Evolutionary conservation across 2,888 invertebrate species (phyloP).

Genomic region (Tanypteryx hageni): DNA sequence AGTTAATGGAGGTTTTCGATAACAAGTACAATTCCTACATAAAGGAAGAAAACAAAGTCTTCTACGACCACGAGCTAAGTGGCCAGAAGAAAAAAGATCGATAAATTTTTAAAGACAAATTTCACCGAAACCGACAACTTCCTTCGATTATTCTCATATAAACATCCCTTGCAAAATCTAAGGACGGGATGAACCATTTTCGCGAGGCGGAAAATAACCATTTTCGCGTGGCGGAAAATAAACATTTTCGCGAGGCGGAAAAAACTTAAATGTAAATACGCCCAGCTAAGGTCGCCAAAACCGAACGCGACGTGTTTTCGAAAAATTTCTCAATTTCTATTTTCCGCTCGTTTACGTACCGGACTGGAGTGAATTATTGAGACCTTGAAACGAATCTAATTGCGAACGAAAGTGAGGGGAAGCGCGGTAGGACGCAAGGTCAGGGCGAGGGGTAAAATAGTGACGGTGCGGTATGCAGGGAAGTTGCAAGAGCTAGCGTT

Average conservation of each 20-base stretch:
- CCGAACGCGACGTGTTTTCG: background rate
- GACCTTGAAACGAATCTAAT: background rate
- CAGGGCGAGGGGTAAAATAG: background rate
- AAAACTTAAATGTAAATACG: background rate
- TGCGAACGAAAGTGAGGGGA: conserved; percentile 1
- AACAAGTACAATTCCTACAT: too few relatives aligned
- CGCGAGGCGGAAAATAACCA: background rate
- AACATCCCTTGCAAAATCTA: too few relatives aligned
- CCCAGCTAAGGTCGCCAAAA: background rate
- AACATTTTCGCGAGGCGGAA: background rate
- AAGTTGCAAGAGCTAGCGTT: background rate
- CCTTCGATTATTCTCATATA: too few relatives aligned
- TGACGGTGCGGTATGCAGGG: background rate
- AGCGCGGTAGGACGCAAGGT: background rate
- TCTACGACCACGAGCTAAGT: too few relatives aligned
- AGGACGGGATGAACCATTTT: too few relatives aligned
- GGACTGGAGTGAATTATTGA: background rate
- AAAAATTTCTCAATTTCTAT: conserved; percentile 1
- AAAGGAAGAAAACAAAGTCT: too few relatives aligned
- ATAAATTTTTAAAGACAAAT: too few relatives aligned
- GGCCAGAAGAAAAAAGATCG: too few relatives aligned
- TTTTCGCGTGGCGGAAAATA: background rate
- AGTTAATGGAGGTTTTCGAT: too few relatives aligned
- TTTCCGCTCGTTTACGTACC: background rate
- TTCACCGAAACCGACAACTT: too few relatives aligned